Evolutionary conservation across 2,888 invertebrate genomes (phyloP).

Genomic region (Temnothorax ravouxi): DNA sequence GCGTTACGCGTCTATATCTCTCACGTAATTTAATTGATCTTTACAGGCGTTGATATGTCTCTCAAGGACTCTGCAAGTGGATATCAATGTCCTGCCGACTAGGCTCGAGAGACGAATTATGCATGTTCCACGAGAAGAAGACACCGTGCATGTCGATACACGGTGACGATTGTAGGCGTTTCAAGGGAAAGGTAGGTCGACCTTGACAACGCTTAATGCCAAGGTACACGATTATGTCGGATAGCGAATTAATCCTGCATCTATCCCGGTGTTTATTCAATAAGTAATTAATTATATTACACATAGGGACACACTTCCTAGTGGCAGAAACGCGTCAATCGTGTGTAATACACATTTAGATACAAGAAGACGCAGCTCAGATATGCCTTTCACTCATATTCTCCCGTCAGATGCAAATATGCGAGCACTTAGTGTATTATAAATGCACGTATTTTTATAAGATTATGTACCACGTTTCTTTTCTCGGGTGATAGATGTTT

Average conservation of each 20-base stretch:
- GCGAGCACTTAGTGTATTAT: neutral
- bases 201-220: slow-evolving; percentile 70
- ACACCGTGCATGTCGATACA: slow-evolving; percentile 38
- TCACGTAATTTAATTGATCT: neutral
- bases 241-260: slow-evolving; percentile 6
- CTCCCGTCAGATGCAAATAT: neutral
- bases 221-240: slow-evolving; percentile 60
- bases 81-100: neutral
- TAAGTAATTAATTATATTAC: slow-evolving; percentile 13
- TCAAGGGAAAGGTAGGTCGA: slow-evolving; percentile 76
- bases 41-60: neutral
- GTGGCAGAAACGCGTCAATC: neutral
- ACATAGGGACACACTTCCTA: neutral
- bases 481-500: neutral
- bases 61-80: neutral
- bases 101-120: slow-evolving; percentile 3
- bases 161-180: slow-evolving; percentile 62
- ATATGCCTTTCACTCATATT: slow-evolving; percentile 39
- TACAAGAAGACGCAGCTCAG: neutral
- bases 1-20: neutral
- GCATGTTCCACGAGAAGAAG: neutral
- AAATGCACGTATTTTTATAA: neutral
- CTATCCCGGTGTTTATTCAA: neutral
- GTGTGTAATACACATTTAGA: neutral
- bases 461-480: neutral